Percentiles rank a stretch among this genome's conserved stretches.
Evolutionary conservation across 37 sponge, comb jelly and placozoan species (phyloP).

Genomic region (Diacarnus erythraeanus): DNA sequence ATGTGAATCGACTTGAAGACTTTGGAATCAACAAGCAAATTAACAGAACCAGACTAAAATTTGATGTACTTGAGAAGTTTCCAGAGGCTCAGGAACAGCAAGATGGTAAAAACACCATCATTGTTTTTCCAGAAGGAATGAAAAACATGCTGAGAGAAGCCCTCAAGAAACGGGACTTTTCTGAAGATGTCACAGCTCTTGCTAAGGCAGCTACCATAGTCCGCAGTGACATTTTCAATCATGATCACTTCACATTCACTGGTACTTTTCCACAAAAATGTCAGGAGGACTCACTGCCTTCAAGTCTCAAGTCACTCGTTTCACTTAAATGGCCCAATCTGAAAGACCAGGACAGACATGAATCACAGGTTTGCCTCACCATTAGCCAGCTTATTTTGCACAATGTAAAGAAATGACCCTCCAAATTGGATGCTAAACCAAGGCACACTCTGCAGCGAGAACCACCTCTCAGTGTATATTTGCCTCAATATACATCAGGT

Average conservation of each 20-base stretch:
- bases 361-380: constrained; percentile 1
- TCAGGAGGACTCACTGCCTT: constrained; percentile 12
- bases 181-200: constrained; percentile 29
- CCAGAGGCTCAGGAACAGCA: constrained; percentile 27
- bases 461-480: constrained; percentile 30
- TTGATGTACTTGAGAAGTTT: constrained; percentile 10
- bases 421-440: constrained; percentile 16
- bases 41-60: constrained; percentile 13
- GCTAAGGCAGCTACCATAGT: constrained; percentile 22
- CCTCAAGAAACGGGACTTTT: constrained; percentile 23
- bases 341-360: constrained; percentile 1
- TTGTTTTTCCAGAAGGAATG: background rate
- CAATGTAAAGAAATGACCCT: constrained; percentile 1
- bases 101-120: constrained; percentile 14
- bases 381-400: too few relatives aligned
- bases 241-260: constrained; percentile 12
- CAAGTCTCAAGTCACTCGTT: constrained; percentile 24
- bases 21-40: background rate
- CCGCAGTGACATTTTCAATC: background rate
- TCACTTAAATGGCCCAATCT: constrained; percentile 6
- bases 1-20: background rate
- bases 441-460: constrained; percentile 43
- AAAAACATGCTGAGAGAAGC: constrained; percentile 32
- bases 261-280: constrained; percentile 16
- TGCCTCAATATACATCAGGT: constrained; percentile 38